Evolutionary conservation across 1,140 invertebrate genomes (phyloP).

Genomic region (Penaeus vannamei): DNA sequence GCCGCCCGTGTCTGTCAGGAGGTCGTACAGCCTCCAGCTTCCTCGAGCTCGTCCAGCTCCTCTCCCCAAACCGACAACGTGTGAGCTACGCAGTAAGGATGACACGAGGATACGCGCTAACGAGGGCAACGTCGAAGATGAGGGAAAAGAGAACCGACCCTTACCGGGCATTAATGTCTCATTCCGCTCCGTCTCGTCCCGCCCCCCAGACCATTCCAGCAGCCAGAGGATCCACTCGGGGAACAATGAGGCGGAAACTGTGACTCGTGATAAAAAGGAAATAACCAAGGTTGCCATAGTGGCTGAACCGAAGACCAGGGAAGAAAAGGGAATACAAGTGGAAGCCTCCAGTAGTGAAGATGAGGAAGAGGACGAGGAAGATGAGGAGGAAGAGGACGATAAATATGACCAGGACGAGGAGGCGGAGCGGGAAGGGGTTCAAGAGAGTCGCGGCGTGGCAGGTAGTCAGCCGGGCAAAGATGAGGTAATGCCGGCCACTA

Average conservation of each 20-base stretch:
- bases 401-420: constrained; percentile 8
- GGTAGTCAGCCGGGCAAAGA: constrained; percentile 9
- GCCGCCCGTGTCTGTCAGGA: constrained; percentile 41
- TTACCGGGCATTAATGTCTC: constrained; percentile 58
- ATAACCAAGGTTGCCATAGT: constrained; percentile 53
- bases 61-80: background rate
- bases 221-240: background rate
- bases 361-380: constrained; percentile 42
- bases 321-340: constrained; percentile 59
- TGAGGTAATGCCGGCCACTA: background rate
- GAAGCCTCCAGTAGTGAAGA: constrained; percentile 55
- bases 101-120: background rate
- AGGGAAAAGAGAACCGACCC: constrained; percentile 26
- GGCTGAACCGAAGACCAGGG: constrained; percentile 38
- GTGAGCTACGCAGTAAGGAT: constrained; percentile 13
- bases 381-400: constrained; percentile 34
- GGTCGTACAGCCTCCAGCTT: constrained; percentile 51
- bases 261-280: constrained; percentile 36
- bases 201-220: background rate
- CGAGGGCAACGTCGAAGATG: background rate
- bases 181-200: constrained; percentile 43
- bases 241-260: background rate
- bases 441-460: background rate
- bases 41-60: background rate
- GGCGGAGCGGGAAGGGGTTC: background rate